A percentile compares a stretch with the other conserved stretches of the same genome.
Conservation (phyloP, 2,113 vertebrate species). For the Brachyhypopomus occidentalis region DNA sequence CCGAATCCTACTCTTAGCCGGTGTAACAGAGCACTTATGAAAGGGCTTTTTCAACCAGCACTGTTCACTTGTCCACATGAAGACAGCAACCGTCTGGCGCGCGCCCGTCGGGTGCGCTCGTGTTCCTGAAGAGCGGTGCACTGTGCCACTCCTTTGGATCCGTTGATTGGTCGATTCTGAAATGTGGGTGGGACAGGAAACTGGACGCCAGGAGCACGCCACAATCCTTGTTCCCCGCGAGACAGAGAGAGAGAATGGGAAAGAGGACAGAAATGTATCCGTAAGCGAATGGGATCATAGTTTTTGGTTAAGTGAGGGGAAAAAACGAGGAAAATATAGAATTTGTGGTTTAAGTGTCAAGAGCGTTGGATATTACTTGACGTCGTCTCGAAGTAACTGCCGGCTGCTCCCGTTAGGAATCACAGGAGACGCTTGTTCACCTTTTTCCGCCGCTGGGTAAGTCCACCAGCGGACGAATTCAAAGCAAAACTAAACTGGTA, state of each 20-base stretch:
- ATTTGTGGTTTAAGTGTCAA: background rate
- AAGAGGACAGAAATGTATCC: conserved; percentile 34
- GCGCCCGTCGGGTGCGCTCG: conserved; percentile 29
- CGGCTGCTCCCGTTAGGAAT: conserved; percentile 24
- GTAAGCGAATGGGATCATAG: background rate
- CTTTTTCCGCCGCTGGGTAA: conserved; percentile 24
- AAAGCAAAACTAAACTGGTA: background rate
- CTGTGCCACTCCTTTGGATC: background rate
- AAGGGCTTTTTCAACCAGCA: too few species aligned
- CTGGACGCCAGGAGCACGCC: conserved; percentile 45
- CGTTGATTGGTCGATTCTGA: conserved; percentile 48
- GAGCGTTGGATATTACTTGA: conserved; percentile 30
- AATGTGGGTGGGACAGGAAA: conserved; percentile 58
- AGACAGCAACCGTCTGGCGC: background rate
- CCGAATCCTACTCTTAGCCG: background rate
- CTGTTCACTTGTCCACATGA: too few species aligned
- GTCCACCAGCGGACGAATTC: background rate
- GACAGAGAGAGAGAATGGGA: conserved; percentile 26
- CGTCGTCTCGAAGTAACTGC: background rate
- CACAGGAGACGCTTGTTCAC: conserved; percentile 1
- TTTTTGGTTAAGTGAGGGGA: background rate
- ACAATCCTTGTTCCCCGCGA: conserved; percentile 40
- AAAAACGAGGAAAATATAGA: background rate
- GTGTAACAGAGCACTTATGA: background rate
- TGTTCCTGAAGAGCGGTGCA: background rate